Evolutionary conservation across 2,797 vertebrate genomes (phyloP), one percentile per base, ranked within the genome.

Genomic region (Sebastolobus altivelis): DNA sequence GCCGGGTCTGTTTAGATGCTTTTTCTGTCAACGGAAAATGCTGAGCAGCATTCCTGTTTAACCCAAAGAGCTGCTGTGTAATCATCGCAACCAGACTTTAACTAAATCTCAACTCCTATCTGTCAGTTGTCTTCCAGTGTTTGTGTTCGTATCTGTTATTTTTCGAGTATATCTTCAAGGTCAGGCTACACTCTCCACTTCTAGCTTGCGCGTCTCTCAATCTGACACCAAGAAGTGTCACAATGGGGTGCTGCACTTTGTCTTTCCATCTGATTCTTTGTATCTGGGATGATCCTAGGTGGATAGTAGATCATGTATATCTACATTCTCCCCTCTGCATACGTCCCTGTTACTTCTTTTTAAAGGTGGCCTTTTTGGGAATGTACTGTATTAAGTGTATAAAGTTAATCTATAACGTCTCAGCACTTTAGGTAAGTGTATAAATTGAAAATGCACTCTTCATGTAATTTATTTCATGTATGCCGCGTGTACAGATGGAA

Each of bases 281-380:
- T 60, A 22, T 77, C 8, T 59, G 5, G 27, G 14, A 55, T 75
- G 14, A n/a, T 31, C 25, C 25, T 25, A 25, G 25, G 25, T 25
- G 25, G 25, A 25, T 46, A n/a, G 43, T 29, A 43, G 9, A 20
- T 68, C 49, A 63, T 49, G 8, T 60, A 13, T 2, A 16, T 5
- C 16, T 11, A 29, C 16, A 40, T 54, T 37, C 25, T 49, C n/a
- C 60, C 55, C 27, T 46, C 12, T 75, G 38, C 43, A 14, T 33
- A 22, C 49, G 29, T 86, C 66, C 52, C 37, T 38, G 49, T 79
- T 65, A 55, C 25, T 84, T 80, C 5, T 55, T 75, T 86, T 72
- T 75, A 33, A 90, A 82, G 75, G 89, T 82, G 82, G 87, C 90
- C 83, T 92, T 91, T 76, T 67, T n/a, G 73, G 84, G 80, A 81